Base-by-base conservation (phyloP, 2,797 vertebrate species). In the Acanthurus lineatus region DNA sequence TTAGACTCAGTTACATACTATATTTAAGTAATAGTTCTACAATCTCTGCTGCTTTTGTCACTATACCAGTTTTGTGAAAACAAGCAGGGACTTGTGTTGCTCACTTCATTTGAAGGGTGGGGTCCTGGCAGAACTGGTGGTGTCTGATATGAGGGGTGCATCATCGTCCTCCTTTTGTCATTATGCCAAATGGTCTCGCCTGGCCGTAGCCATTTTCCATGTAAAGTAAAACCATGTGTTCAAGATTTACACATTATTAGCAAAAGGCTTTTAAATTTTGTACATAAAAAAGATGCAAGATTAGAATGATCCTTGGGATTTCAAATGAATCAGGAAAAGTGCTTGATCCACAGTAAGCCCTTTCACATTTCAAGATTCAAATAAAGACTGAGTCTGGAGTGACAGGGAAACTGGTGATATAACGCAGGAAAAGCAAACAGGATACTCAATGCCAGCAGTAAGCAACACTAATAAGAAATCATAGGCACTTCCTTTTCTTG, bases 351-450 rank as follows among this genome's bases (percentile, higher is more conserved):
- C 73, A 47, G 22, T 47, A 65, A 78, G n/a, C 6, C 44, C 10
- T 54, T 63, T 9, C 12, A 42, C 51, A n/a, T 51, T 42, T 77
- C 17, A 17, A 15, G 35, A 72, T 75, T 83, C 65, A 54, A 45
- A 58, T 32, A 65, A 82, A 64, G 42, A 67, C 64, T 38, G 32
- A 12, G 14, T 79, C 70, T 40, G 44, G 28, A 67, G 35, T 14
- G 53, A 81, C 22, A 42, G 75, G 76, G 79, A 89, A 83, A 68
- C 66, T 77, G 32, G 32, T 86, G 84, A 89, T 49, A 75, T 76
- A 81, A 76, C 73, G 73, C 40, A 76, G 86, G 85, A 87, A 88
- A 89, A 61, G 81, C 67, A 83, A 88, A 88, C 82, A 82, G 79
- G 83, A 86, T 58, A 78, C 25, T 69, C 83, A 79, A 85, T 82